Conservation (phyloP, 2,797 vertebrate genomes). For the Neosilurus hyrtlii region DNA sequence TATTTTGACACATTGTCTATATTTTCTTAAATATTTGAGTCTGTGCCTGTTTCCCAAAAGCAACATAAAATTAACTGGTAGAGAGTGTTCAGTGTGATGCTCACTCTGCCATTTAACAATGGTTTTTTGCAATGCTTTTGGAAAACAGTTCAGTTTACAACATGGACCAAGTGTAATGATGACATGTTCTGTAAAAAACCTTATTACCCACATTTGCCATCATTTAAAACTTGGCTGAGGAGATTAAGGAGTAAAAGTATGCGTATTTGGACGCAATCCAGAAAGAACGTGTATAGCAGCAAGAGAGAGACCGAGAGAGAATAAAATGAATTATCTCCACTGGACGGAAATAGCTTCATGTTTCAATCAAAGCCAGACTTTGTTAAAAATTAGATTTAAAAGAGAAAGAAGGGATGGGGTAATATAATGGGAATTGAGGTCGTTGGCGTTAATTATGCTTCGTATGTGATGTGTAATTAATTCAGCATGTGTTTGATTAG, state of each 20-base stretch:
- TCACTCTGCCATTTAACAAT: not conserved
- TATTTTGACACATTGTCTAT: not conserved
- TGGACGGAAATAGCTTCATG: conserved; percentile 53
- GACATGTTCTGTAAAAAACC: not conserved
- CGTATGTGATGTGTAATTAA: conserved; percentile 70
- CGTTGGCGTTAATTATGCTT: conserved; percentile 67
- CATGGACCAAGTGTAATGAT: not conserved
- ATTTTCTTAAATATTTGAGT: not conserved
- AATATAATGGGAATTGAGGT: conserved; percentile 61
- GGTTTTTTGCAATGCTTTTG: not conserved
- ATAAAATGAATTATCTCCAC: conserved; percentile 50
- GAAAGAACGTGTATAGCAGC: conserved; percentile 21
- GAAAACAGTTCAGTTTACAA: not conserved
- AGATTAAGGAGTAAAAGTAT: conserved; percentile 10
- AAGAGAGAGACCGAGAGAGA: conserved; percentile 32
- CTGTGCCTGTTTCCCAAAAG: not conserved
- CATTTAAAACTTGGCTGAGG: not conserved
- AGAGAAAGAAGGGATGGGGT: conserved; percentile 31
- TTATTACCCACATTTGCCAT: not conserved
- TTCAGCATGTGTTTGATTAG: conserved; percentile 67
- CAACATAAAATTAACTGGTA: not conserved
- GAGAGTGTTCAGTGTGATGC: not conserved
- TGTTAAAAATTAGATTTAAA: conserved; percentile 45
- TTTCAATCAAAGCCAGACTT: conserved; percentile 53
- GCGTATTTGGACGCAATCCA: conserved; percentile 39